Evolutionary conservation across 2,888 invertebrate genomes (phyloP).

Genomic region (Plutella xylostella): DNA sequence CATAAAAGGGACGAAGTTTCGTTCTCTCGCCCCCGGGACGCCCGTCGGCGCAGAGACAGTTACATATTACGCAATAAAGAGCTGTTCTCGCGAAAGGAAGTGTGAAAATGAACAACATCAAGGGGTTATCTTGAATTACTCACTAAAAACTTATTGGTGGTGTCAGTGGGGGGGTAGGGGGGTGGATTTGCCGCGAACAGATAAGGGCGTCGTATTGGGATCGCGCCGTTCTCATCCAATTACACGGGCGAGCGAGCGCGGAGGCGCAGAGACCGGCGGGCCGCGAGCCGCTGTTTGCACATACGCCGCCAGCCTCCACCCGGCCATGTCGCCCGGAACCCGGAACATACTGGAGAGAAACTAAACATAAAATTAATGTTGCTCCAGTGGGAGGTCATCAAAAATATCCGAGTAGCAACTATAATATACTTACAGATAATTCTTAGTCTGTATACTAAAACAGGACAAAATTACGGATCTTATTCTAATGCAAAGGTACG

Average conservation of each 20-base stretch:
- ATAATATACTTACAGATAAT: too few relatives aligned
- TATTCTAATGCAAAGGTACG: too few relatives aligned
- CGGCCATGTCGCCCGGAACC: too few relatives aligned
- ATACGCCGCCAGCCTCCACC: too few relatives aligned
- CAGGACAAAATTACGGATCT: too few relatives aligned
- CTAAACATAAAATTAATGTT: too few relatives aligned
- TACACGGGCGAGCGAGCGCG: conserved; percentile 69
- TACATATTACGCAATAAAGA: conserved; percentile 70
- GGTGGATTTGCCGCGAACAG: conserved; percentile 65
- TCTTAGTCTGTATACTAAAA: too few relatives aligned
- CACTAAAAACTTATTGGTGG: conserved; percentile 68
- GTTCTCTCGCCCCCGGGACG: conserved; percentile 55
- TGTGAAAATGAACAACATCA: conserved; percentile 71
- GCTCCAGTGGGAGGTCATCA: too few relatives aligned
- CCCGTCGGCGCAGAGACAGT: conserved; percentile 63
- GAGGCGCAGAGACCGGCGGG: conserved; percentile 61
- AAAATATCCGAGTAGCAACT: too few relatives aligned
- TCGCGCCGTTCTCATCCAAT: conserved; percentile 70
- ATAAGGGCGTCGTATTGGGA: conserved; percentile 69
- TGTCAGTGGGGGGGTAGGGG: conserved; percentile 28
- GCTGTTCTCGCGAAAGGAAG: conserved; percentile 71
- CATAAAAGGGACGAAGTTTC: conserved; percentile 63
- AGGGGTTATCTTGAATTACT: conserved; percentile 71
- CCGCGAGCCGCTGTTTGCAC: conserved; percentile 34
- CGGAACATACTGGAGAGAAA: too few relatives aligned